Base-by-base conservation (phyloP, 2,113 vertebrate genomes). In the Mustela lutreola region DNA sequence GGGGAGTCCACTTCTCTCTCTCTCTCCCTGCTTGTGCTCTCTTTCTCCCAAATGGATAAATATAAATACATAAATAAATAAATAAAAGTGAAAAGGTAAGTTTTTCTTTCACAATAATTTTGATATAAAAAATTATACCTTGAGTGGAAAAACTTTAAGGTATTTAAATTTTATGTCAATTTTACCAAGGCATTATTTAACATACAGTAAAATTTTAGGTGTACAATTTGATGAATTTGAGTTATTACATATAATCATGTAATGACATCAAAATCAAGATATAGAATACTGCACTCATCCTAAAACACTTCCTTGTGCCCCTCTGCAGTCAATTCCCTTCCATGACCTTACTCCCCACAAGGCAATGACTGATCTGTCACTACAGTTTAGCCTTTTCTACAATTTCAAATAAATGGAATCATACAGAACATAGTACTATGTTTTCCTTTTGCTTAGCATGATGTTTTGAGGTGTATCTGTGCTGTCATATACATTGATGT, bases 81-180 rank as follows among this genome's bases (percentile, higher is more conserved):
- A 60, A 60, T 24, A 65, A 90, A 71, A 80, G n/a, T 62, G 65
- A 11, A 73, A n/a, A 36, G 33, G 0, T 95, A 92, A 87, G 75
- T 45, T 75, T 89, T 78, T 75, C 31, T 70, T 88, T 67, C 14
- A 76, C 6, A 76, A 73, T 62, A 78, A 82, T 82, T 88, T 63
- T 65, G n/a, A 80, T 63, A 93, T 65, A 75, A 75, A 86, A 91
- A 91, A 63, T 62, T 86, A 67, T 92, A 81, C 53, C 33, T 81
- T 63, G 53, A 63, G 26, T 7, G 33, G 39, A 85, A 62, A 90
- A 26, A 95, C 71, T 84, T 67, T 14, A 70, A 91, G 39, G 33
- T 48, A 79, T 45, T 81, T 28, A 79, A 60, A 83, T 94, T 75
- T 86, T 24, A 39, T 50, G 70, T 90, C n/a, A 48, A 65, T 85